phyloP scores from a whole-genome alignment of 2,797 vertebrate genomes.

The Gymnoscopelus microlampas region DNA sequence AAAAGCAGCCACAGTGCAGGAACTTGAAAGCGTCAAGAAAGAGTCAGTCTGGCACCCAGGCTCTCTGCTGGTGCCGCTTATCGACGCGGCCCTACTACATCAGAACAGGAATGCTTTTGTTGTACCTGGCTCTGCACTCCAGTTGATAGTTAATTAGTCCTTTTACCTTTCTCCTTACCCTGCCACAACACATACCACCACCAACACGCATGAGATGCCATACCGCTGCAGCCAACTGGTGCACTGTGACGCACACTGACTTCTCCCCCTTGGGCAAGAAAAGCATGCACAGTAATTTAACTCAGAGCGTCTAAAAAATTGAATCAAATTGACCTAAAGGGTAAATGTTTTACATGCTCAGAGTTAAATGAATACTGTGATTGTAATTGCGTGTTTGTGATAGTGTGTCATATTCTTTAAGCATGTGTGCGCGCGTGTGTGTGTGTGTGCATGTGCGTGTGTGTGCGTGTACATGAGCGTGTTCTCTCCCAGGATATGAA shows the following conservation, averaged over 20 bases:
- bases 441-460: conserved; percentile 2
- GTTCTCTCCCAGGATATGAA: conserved; percentile 32
- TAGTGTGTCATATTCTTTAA: not conserved
- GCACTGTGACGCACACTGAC: not conserved
- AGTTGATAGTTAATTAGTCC: conserved; percentile 53
- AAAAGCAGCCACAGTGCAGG: conserved; percentile 42
- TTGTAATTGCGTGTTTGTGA: not conserved
- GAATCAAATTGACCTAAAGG: too few species aligned
- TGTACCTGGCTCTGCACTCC: conserved; percentile 50
- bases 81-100: conserved; percentile 40
- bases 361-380: not conserved
- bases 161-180: conserved; percentile 50
- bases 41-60: conserved; percentile 58
- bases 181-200: conserved; percentile 26
- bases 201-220: conserved; percentile 4
- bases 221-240: conserved; percentile 15
- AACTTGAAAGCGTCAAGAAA: conserved; percentile 43
- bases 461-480: conserved; percentile 15
- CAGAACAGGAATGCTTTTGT: conserved; percentile 53
- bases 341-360: too few species aligned
- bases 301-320: too few species aligned
- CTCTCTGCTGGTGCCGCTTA: conserved; percentile 46
- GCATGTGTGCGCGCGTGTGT: too few species aligned
- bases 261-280: too few species aligned
- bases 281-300: too few species aligned